phyloP scores from a whole-genome alignment of 1,140 invertebrate genomes.

The Drosophila bocqueti region DNA sequence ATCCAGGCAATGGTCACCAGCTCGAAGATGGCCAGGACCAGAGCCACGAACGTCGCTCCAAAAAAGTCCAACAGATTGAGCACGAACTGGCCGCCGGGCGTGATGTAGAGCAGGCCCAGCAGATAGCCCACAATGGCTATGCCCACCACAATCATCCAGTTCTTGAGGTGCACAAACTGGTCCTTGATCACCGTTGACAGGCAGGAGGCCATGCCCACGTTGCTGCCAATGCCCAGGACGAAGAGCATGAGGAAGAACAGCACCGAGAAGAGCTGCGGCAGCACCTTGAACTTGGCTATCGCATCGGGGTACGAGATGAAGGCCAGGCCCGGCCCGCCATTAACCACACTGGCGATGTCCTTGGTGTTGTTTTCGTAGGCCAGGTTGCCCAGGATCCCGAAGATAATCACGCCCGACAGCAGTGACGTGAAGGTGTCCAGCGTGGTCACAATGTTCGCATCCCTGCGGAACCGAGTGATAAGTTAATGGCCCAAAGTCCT shows the following conservation, averaged over 20 bases:
- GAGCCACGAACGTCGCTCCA: slow-evolving; percentile 91
- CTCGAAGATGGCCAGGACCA: slow-evolving; percentile 91
- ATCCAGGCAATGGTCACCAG: slow-evolving; percentile 91
- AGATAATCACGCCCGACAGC: slow-evolving; percentile 94
- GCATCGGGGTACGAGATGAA: slow-evolving; percentile 95
- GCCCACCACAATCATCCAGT: slow-evolving; percentile 86
- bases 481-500: slow-evolving; percentile 85
- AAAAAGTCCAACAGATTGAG: slow-evolving; percentile 94
- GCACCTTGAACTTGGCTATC: slow-evolving; percentile 91
- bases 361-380: slow-evolving; percentile 88
- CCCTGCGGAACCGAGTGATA: slow-evolving; percentile 85
- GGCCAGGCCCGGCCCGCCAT: slow-evolving; percentile 88
- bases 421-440: slow-evolving; percentile 93
- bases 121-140: slow-evolving; percentile 88
- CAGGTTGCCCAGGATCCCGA: slow-evolving; percentile 92
- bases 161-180: slow-evolving; percentile 87
- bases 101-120: slow-evolving; percentile 90
- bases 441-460: slow-evolving; percentile 91
- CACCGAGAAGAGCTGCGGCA: slow-evolving; percentile 94
- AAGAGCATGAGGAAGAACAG: slow-evolving; percentile 96
- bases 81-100: slow-evolving; percentile 93
- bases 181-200: slow-evolving; percentile 90
- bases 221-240: slow-evolving; percentile 92
- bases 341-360: slow-evolving; percentile 86
- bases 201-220: slow-evolving; percentile 88